Percentiles rank a stretch among this genome's conserved stretches.
Conservation (phyloP, 1,140 invertebrate species). For the Bombus sylvicola region DNA sequence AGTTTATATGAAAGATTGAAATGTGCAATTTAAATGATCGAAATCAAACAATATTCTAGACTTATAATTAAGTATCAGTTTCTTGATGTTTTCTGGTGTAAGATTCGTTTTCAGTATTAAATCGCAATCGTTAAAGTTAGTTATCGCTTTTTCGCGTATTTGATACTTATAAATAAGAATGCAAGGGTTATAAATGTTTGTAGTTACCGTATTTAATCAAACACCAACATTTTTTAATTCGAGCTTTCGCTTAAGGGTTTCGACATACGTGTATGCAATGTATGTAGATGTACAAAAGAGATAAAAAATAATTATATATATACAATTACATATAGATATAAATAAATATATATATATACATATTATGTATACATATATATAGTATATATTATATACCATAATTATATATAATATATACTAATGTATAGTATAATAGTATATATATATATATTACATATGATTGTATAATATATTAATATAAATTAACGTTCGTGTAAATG, state of each 20-base stretch:
- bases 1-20: background rate
- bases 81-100: background rate
- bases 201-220: constrained; percentile 51
- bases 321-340: constrained; percentile 48
- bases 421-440: too few species aligned
- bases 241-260: constrained; percentile 60
- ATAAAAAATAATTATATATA: constrained; percentile 60
- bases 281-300: constrained; percentile 66
- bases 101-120: background rate
- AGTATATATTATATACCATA: too few species aligned
- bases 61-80: background rate
- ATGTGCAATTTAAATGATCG: background rate
- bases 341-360: constrained; percentile 31
- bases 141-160: constrained; percentile 3
- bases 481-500: constrained; percentile 42
- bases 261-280: constrained; percentile 61
- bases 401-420: too few species aligned
- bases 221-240: constrained; percentile 53
- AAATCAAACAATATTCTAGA: background rate
- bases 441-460: constrained; percentile 11
- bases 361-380: too few species aligned
- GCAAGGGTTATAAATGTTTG: constrained; percentile 39
- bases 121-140: background rate
- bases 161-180: constrained; percentile 30
- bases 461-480: constrained; percentile 57